Conservation (phyloP, 2,797 vertebrate species). For the Vultur gryphus region DNA sequence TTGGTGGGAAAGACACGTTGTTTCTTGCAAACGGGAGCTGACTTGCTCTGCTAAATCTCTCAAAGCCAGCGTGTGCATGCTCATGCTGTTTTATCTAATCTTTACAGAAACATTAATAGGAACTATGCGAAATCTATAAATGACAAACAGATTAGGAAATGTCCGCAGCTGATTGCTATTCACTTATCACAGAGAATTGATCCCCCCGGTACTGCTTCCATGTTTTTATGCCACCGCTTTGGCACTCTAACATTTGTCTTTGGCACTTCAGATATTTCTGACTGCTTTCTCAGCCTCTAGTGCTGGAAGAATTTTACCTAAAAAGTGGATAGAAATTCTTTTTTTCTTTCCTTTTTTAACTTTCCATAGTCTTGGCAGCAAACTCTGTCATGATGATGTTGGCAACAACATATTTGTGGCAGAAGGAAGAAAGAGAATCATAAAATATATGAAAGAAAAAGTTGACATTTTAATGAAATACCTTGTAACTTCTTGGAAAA, state of each 20-base stretch:
- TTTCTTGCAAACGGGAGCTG: neutral
- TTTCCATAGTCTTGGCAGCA: constrained; percentile 60
- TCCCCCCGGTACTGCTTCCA: neutral
- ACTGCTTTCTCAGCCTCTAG: constrained; percentile 57
- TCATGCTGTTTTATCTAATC: neutral
- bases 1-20: neutral
- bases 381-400: constrained; percentile 63
- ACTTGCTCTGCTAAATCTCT: neutral
- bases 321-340: constrained; percentile 37
- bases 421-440: constrained; percentile 64
- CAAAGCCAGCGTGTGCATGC: rapidly evolving
- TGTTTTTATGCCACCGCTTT: neutral
- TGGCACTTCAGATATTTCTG: constrained; percentile 58
- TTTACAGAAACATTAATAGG: neutral
- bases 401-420: constrained; percentile 63
- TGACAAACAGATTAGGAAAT: neutral
- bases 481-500: constrained; percentile 50
- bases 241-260: constrained; percentile 17
- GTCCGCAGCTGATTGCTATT: neutral
- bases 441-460: constrained; percentile 59
- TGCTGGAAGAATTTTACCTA: constrained; percentile 51
- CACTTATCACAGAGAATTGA: neutral
- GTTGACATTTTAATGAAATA: constrained; percentile 65
- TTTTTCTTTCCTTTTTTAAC: constrained; percentile 59
- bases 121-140: neutral